Base-by-base conservation (phyloP, 2,113 vertebrate species). In the Otolemur garnettii region DNA sequence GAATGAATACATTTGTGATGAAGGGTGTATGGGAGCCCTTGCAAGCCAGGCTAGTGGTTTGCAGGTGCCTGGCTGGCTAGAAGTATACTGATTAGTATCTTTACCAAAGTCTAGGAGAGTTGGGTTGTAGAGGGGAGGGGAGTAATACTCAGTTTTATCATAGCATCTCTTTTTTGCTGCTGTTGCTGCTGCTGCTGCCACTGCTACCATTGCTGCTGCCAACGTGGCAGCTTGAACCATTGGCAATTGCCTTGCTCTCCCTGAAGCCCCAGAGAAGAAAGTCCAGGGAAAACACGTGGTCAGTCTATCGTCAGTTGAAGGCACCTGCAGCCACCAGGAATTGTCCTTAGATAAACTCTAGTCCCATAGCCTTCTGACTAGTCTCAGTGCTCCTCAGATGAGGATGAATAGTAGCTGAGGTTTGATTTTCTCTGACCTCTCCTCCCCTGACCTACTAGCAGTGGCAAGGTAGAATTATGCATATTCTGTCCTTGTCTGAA, bases 1-100 rank as follows among this genome's bases (percentile, higher is more conserved):
- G 97, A 97, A 97, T 98, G 98, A 92, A 95, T 96, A 93, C 82
- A 88, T 94, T 71, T 94, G 80, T 94, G 97, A 94, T 33, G 80
- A 77, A 87, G 80, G 57, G 82, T 91, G 66, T 68, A 90, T 71
- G 95, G 92, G 62, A 95, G 35, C 71, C 74, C 42, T 81, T 87
- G 75, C 59, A 91, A 87, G 79, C 85, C 42, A 35, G 72, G 88
- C 26, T 93, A 38, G 35, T 92, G 80, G 91, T 57, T 87, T 88
- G 75, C 96, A 97, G 97, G 79, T 97, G 93, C 66, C 60, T 93
- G 69, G 35, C 33, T 87, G 62, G 21, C 83, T 91, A 55, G 69
- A 91, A 97, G 91, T 55, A 94, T 50, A 62, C 24, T 24, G 71
- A 80, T 93, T 59, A 18, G 13, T 42, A 8, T 85, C 81, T 62